A percentile compares a stretch with the other conserved stretches of the same genome.
Evolutionary conservation across 2,797 vertebrate species (phyloP).

Genomic region (Thalassophryne amazonica): DNA sequence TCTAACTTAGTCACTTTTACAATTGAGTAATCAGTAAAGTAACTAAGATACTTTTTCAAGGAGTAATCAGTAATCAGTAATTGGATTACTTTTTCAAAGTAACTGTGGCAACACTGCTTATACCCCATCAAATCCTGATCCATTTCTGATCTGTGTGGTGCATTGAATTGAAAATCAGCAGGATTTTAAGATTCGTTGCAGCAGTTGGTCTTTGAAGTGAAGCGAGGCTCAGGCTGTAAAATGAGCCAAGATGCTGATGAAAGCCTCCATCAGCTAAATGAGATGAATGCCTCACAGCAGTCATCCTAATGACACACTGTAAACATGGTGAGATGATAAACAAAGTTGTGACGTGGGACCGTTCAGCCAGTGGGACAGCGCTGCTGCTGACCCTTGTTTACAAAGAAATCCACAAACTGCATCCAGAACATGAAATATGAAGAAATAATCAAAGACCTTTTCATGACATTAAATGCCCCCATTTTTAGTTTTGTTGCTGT

Average conservation of each 20-base stretch:
- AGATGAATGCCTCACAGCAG: slow-evolving; percentile 44
- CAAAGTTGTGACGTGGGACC: slow-evolving; percentile 21
- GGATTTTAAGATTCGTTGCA: slow-evolving; percentile 2
- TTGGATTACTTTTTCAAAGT: too few relatives aligned
- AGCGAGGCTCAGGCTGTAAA: slow-evolving; percentile 12
- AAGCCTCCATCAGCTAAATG: slow-evolving; percentile 40
- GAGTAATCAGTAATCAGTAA: too few relatives aligned
- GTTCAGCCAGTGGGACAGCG: slow-evolving; percentile 16
- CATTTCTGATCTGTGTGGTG: not conserved
- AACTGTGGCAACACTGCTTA: too few relatives aligned
- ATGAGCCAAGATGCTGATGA: slow-evolving; percentile 36
- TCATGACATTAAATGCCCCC: slow-evolving; percentile 15
- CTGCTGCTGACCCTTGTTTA: slow-evolving; percentile 1
- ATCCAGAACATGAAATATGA: not conserved
- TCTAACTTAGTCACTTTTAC: too few relatives aligned
- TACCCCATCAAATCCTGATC: too few relatives aligned
- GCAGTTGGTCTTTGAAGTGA: slow-evolving; percentile 24
- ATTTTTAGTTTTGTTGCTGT: slow-evolving; percentile 2
- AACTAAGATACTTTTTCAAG: too few relatives aligned
- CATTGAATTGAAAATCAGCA: slow-evolving; percentile 24
- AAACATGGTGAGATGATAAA: slow-evolving; percentile 44
- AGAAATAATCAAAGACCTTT: slow-evolving; percentile 13
- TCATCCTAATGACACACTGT: slow-evolving; percentile 30
- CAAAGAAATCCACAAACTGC: slow-evolving; percentile 18
- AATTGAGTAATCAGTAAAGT: too few relatives aligned